Base-by-base conservation (phyloP, 2,113 vertebrate species). In the Empidonax alnorum region DNA sequence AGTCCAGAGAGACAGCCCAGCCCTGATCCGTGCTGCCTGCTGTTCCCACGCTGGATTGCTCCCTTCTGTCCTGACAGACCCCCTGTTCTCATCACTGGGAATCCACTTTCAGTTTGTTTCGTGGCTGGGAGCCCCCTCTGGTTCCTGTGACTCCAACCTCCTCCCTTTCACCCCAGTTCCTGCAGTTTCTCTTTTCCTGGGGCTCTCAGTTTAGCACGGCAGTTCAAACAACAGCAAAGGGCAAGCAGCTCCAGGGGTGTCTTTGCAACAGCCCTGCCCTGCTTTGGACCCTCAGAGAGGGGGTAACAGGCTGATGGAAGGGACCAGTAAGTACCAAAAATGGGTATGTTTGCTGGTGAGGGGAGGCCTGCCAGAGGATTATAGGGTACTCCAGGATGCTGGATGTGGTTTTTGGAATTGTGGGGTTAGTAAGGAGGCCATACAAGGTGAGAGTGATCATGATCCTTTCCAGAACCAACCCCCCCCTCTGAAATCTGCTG, bases 341-440 rank as follows among this genome's bases (percentile, higher is more conserved):
- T 2, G 8, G 24, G 6, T 17, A 1, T 4, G 19, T 76, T n/a
- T 41, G 31, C 19, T 67, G 52, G 67, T 4, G 67, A 90, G 49
- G 31, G n/a, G 16, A 84, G n/a, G 53, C 56, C 47, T 67, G 56
- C 46, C 30, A 31, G 46, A 56, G 47, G 24, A 39, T 14, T 8
- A 8, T 3, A 15, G 58, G 35, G 25, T 6, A 22, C 9, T 50
- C 21, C 20, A 73, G 33, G 53, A 7, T 65, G 23, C 41, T 87
- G 37, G 33, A n/a, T 0, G 6, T 37, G 14, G 2, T 58, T 20
- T 56, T 6, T 1, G 52, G 27, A n/a, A 3, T 18, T 25, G 24
- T 14, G 33, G 55, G 46, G 9, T 46, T 47, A 37, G 14, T 27
- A 25, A 77, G 47, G 33, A 65, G 21, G 39, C 19, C 12, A 1